Evolutionary conservation across 1,140 invertebrate species (phyloP).

Genomic region (Lucilia sericata): DNA sequence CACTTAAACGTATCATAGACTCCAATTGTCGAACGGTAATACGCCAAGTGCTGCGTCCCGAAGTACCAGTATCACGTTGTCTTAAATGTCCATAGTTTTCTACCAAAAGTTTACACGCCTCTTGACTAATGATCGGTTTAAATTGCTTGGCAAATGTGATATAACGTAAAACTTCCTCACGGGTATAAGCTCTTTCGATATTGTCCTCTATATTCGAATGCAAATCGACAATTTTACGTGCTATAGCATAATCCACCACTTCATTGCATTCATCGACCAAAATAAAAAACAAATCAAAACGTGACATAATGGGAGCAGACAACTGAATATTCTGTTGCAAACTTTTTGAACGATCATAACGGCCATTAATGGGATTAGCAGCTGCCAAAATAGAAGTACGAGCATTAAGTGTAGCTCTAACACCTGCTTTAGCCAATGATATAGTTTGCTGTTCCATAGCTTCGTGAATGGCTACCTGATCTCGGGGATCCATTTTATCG

Average conservation of each 20-base stretch:
- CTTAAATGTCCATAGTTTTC: slow-evolving; percentile 90
- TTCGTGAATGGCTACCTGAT: slow-evolving; percentile 99
- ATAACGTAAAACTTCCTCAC: slow-evolving; percentile 91
- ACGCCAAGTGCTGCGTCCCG: slow-evolving; percentile 86
- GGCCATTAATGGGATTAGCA: slow-evolving; percentile 96
- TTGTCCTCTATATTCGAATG: slow-evolving; percentile 85
- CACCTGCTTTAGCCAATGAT: slow-evolving; percentile 98
- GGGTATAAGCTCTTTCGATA: slow-evolving; percentile 84
- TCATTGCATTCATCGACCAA: slow-evolving; percentile 96
- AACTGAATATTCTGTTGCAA: slow-evolving; percentile 95
- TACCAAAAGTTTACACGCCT: slow-evolving; percentile 87
- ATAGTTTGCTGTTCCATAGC: slow-evolving; percentile 99
- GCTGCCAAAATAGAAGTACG: slow-evolving; percentile 98
- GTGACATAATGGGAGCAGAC: slow-evolving; percentile 97
- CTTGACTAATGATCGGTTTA: slow-evolving; percentile 90
- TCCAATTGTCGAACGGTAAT: slow-evolving; percentile 99
- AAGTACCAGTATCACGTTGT: slow-evolving; percentile 81
- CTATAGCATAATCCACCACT: slow-evolving; percentile 95
- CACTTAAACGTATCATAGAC: slow-evolving; percentile 95
- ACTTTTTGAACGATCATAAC: slow-evolving; percentile 95
- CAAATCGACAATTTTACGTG: slow-evolving; percentile 93
- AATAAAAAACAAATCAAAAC: slow-evolving; percentile 99
- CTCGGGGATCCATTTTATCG: slow-evolving; percentile 98
- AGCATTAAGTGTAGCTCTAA: slow-evolving; percentile 97
- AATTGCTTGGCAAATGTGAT: slow-evolving; percentile 97